Conservation (phyloP, 2,113 vertebrate genomes). For the Apeltes quadracus region DNA sequence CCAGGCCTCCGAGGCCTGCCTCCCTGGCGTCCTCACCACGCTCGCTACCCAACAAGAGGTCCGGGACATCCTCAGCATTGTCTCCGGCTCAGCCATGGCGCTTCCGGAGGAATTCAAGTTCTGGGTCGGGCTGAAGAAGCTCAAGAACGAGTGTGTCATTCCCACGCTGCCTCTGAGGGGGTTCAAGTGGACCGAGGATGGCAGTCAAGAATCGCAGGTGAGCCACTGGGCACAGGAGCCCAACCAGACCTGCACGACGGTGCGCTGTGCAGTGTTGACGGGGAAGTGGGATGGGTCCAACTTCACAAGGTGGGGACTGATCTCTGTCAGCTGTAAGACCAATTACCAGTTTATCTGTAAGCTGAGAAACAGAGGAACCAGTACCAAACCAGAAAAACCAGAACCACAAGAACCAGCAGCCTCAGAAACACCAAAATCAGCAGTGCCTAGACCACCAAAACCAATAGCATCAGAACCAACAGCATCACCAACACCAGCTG, state of each 20-base stretch:
- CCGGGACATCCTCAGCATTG: slow-evolving; percentile 23
- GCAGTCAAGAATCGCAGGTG: slow-evolving; percentile 21
- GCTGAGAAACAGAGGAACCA: not conserved
- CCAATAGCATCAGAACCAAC: not conserved
- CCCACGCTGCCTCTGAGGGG: slow-evolving; percentile 58
- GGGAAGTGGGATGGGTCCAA: not conserved
- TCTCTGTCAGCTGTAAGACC: slow-evolving; percentile 21
- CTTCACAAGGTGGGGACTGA: slow-evolving; percentile 38
- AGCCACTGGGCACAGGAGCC: slow-evolving; percentile 67
- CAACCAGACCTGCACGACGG: slow-evolving; percentile 31
- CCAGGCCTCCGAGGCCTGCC: slow-evolving; percentile 53
- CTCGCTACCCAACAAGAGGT: slow-evolving; percentile 58
- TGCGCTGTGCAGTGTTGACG: slow-evolving; percentile 64
- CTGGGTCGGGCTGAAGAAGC: slow-evolving; percentile 78
- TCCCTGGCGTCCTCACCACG: slow-evolving; percentile 59
- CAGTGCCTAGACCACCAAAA: not conserved
- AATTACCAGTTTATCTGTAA: slow-evolving; percentile 47
- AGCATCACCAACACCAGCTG: not conserved
- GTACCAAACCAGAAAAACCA: not conserved
- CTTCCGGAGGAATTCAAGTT: not conserved
- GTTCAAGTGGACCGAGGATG: slow-evolving; percentile 72
- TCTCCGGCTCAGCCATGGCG: not conserved
- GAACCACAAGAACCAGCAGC: not conserved
- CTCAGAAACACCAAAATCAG: not conserved
- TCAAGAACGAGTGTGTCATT: slow-evolving; percentile 41